Evolutionary conservation across 2,888 invertebrate genomes (phyloP).

Genomic region (Disparrhopalites patrizii): DNA sequence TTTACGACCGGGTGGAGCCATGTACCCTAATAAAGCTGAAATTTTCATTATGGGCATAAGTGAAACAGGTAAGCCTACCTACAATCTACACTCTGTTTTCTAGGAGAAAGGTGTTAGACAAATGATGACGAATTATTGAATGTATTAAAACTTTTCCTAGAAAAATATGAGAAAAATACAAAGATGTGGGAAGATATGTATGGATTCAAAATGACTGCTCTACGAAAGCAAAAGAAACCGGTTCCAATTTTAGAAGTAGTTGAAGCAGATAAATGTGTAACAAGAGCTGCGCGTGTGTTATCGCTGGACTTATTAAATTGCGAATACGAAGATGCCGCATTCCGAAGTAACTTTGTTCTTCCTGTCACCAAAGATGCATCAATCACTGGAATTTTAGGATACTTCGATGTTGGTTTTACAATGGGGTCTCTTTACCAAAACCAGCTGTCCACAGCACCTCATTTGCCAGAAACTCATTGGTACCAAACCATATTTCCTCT

Average conservation of each 20-base stretch:
- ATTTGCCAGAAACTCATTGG: slow-evolving; percentile 85
- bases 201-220: slow-evolving; percentile 87
- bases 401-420: slow-evolving; percentile 67
- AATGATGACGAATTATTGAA: background rate
- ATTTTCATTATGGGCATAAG: slow-evolving; percentile 76
- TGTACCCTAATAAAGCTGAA: slow-evolving; percentile 80
- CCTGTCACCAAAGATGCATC: slow-evolving; percentile 61
- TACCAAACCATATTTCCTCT: slow-evolving; percentile 88
- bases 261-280: slow-evolving; percentile 63
- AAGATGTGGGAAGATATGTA: slow-evolving; percentile 88
- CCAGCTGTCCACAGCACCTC: slow-evolving; percentile 49
- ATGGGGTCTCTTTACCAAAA: slow-evolving; percentile 21
- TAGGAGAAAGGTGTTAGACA: no score
- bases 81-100: no score
- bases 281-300: slow-evolving; percentile 62
- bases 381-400: slow-evolving; percentile 79
- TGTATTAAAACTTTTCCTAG: slow-evolving; percentile 50
- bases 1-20: slow-evolving; percentile 68
- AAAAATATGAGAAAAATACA: slow-evolving; percentile 62
- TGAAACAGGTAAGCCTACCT: slow-evolving; percentile 58
- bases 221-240: slow-evolving; percentile 75
- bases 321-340: slow-evolving; percentile 59
- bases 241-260: slow-evolving; percentile 70
- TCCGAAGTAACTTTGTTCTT: slow-evolving; percentile 50
- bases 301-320: slow-evolving; percentile 72